Base-by-base conservation (phyloP, 2,113 vertebrate genomes). In the Galbula dea region DNA sequence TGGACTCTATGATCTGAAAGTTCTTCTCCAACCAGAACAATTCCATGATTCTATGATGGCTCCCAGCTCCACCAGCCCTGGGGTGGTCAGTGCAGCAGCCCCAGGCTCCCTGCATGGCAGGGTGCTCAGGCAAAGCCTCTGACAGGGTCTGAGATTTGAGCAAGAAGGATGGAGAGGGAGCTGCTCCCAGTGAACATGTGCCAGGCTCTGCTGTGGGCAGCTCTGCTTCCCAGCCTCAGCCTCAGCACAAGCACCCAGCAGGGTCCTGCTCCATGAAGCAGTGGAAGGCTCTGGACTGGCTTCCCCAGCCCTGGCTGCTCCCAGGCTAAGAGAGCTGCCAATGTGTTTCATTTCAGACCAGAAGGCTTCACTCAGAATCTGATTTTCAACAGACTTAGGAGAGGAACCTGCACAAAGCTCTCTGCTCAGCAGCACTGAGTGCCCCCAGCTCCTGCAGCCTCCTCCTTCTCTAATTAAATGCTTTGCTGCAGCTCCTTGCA, bases 401-500 rank as follows among this genome's bases (percentile, higher is more conserved):
- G 32, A 14, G 9, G 45, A 4, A 32, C 34, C 80, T 22, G 45
- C 62, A 24, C 8, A 8, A 68, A 78, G 48, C 32, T 16, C 76
- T 65, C 62, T 0, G 29, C 49, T 43, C 3, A 1, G 21, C 0
- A 0, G 46, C 46, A 37, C 7, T 3, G 3, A 4, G 23, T 6
- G 39, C 23, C 21, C 3, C 63, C 2, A 15, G 78, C 34, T 88
- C 78, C 65, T 29, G 55, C 65, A 10, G 52, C 20, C 71, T 41
- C 57, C 57, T 74, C 72, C 86, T n/a, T 18, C 54, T 54, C 83
- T 49, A 20, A 48, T 19, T n/a, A 57, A 76, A 79, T 0, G 13
- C 4, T 3, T 26, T 43, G 62, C 67, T 59, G 18, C 9, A 82
- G 67, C 52, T 73, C 58, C 58, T 32, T 17, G 61, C 49, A 76